Conservation (phyloP, 2,113 vertebrate species). For the Brevimyrus niger region DNA sequence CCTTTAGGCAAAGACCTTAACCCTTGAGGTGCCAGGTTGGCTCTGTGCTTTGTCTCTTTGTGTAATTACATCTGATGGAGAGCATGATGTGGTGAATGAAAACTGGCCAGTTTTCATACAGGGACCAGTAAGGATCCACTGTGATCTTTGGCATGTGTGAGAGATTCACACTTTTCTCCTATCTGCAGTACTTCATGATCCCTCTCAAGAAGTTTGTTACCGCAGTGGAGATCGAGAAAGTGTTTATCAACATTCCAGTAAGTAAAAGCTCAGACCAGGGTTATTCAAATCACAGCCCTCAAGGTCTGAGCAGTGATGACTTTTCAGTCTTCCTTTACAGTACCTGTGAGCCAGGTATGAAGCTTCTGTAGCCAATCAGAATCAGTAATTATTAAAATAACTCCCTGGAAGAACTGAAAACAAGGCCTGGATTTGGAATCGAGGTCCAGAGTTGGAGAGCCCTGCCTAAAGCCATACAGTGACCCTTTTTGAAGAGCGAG, state of each 20-base stretch:
- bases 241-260: constrained; percentile 87
- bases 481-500: not conserved
- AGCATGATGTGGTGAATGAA: not conserved
- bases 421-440: not conserved
- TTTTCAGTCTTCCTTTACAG: not conserved
- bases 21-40: not conserved
- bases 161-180: constrained; percentile 21
- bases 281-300: not conserved
- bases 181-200: constrained; percentile 77
- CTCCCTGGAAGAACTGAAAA: not conserved
- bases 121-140: not conserved
- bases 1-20: not conserved
- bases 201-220: constrained; percentile 81
- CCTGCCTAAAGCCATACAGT: not conserved
- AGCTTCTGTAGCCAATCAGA: not conserved
- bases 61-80: not conserved
- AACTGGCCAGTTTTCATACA: not conserved
- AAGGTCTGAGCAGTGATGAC: not conserved
- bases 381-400: not conserved
- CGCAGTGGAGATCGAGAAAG: constrained; percentile 68
- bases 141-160: not conserved
- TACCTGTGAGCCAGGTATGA: not conserved
- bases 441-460: not conserved
- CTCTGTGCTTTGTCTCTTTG: not conserved
- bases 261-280: constrained; percentile 34